Percentiles rank a stretch among this genome's conserved stretches.
Conservation (phyloP, 2,888 invertebrate species). For the Eristalis arbustorum region DNA sequence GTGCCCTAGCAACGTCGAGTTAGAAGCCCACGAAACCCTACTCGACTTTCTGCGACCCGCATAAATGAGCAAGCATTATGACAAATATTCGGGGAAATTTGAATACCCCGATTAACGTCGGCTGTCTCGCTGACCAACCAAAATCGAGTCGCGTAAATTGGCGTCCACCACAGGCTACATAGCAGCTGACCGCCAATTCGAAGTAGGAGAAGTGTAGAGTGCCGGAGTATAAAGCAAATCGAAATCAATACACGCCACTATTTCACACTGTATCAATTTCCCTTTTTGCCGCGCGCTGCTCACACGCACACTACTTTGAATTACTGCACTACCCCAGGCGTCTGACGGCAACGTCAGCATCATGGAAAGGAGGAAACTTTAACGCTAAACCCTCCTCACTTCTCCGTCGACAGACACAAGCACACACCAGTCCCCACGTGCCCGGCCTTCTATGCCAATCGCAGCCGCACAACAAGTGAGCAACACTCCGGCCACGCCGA, state of each 20-base stretch:
- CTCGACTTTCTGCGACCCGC: slow-evolving; percentile 75
- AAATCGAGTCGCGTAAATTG: slow-evolving; percentile 34
- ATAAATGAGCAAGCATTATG: slow-evolving; percentile 79
- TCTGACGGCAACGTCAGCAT: not conserved
- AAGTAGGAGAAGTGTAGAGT: slow-evolving; percentile 27
- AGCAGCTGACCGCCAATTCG: not conserved
- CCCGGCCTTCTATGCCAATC: slow-evolving; percentile 50
- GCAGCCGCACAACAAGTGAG: slow-evolving; percentile 48
- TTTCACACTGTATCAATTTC: slow-evolving; percentile 22
- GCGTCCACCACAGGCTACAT: slow-evolving; percentile 30
- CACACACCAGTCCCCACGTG: slow-evolving; percentile 53
- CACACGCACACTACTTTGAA: not conserved
- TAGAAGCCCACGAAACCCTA: not conserved
- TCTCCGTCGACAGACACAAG: slow-evolving; percentile 32
- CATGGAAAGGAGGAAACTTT: slow-evolving; percentile 60
- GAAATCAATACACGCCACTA: not conserved
- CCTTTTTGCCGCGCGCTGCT: slow-evolving; percentile 2
- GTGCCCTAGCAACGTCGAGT: not conserved
- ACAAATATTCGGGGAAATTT: slow-evolving; percentile 73
- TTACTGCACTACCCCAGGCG: slow-evolving; percentile 25
- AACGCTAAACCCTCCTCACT: slow-evolving; percentile 58
- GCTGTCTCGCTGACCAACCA: slow-evolving; percentile 31
- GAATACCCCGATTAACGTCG: slow-evolving; percentile 56
- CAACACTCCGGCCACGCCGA: slow-evolving; percentile 43
- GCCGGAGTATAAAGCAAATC: slow-evolving; percentile 4